Conservation (phyloP, 2,113 vertebrate genomes). For the Oncorhynchus gorbuscha region DNA sequence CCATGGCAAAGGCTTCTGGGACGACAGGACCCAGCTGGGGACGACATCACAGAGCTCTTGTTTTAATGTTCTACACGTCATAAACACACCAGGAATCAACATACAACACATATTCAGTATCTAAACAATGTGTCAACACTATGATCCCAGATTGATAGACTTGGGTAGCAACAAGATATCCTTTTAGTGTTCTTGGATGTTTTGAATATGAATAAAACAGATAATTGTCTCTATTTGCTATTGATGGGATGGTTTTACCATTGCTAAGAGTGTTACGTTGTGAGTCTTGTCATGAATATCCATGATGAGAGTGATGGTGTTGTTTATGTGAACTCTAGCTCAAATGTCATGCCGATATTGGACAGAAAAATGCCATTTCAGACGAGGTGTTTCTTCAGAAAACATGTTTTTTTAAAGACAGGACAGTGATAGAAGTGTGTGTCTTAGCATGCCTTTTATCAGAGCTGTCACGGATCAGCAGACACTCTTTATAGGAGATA, state of each 20-base stretch:
- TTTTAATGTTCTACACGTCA: slow-evolving; percentile 51
- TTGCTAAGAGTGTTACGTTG: slow-evolving; percentile 17
- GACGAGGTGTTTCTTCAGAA: slow-evolving; percentile 16
- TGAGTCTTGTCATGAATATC: slow-evolving; percentile 53
- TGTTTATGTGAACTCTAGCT: slow-evolving; percentile 21
- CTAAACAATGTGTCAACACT: neutral
- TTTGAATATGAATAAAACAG: neutral
- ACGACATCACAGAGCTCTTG: slow-evolving; percentile 46
- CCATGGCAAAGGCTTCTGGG: slow-evolving; percentile 57
- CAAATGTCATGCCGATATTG: slow-evolving; percentile 12
- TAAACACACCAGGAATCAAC: slow-evolving; percentile 47
- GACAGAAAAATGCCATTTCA: slow-evolving; percentile 28
- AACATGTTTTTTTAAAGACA: slow-evolving; percentile 38
- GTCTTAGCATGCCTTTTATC: slow-evolving; percentile 59
- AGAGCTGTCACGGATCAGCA: slow-evolving; percentile 43
- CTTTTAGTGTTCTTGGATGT: slow-evolving; percentile 13
- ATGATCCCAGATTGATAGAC: neutral
- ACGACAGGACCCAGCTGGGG: slow-evolving; percentile 32
- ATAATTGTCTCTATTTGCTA: neutral
- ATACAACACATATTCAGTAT: slow-evolving; percentile 39
- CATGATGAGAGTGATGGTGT: slow-evolving; percentile 30
- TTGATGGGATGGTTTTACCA: neutral
- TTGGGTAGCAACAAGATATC: neutral
- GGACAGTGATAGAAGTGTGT: slow-evolving; percentile 63
- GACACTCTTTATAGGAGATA: slow-evolving; percentile 24